phyloP scores from a whole-genome alignment of 1,140 invertebrate genomes.

The Danaus plexippus region DNA sequence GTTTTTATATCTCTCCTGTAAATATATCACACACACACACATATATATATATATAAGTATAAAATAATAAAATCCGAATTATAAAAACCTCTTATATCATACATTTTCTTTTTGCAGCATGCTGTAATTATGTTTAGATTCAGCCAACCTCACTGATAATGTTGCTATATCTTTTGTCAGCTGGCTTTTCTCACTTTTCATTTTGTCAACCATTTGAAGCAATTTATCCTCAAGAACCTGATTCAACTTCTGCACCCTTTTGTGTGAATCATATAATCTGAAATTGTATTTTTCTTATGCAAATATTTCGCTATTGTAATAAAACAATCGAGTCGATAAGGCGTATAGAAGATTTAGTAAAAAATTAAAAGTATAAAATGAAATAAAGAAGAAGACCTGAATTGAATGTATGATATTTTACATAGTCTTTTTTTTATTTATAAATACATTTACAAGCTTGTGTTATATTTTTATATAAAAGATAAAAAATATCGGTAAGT shows the following conservation, averaged over 20 bases:
- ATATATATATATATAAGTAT: too few relatives aligned
- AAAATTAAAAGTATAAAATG: too few relatives aligned
- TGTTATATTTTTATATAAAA: not conserved
- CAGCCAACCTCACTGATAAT: slow-evolving; percentile 88
- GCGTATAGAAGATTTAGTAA: too few relatives aligned
- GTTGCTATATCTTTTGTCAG: slow-evolving; percentile 90
- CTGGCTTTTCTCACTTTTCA: slow-evolving; percentile 90
- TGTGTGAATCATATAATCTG: slow-evolving; percentile 92
- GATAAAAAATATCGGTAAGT: slow-evolving; percentile 10
- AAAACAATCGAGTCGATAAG: too few relatives aligned
- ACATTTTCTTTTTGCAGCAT: slow-evolving; percentile 94
- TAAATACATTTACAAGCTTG: too few relatives aligned
- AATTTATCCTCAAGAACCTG: slow-evolving; percentile 96
- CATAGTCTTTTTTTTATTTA: too few relatives aligned
- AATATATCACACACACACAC: slow-evolving; percentile 40
- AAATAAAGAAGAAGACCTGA: too few relatives aligned
- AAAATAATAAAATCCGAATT: slow-evolving; percentile 8
- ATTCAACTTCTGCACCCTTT: slow-evolving; percentile 95
- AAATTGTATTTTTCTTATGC: slow-evolving; percentile 31
- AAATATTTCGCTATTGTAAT: too few relatives aligned
- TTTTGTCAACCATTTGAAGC: slow-evolving; percentile 92
- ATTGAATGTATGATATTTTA: too few relatives aligned
- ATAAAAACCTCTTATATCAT: slow-evolving; percentile 11
- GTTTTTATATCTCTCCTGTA: slow-evolving; percentile 92
- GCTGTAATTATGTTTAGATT: slow-evolving; percentile 88